Evolutionary conservation across 2,888 invertebrate genomes (phyloP).

Genomic region (Sclerodermus sp.): DNA sequence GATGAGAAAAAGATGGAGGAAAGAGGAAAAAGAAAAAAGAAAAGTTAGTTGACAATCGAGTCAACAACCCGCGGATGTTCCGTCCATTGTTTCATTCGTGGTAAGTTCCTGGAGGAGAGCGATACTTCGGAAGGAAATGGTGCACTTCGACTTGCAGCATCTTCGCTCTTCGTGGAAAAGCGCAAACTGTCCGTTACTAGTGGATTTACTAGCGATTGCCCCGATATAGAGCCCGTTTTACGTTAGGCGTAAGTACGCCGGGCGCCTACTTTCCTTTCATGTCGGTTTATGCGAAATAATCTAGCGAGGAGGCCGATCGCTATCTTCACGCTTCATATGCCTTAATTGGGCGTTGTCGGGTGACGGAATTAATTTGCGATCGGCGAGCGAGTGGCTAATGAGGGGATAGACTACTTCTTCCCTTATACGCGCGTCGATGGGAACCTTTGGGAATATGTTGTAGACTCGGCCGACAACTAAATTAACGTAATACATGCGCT

Average conservation of each 20-base stretch:
- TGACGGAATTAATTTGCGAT: constrained; percentile 50
- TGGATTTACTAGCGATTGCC: constrained; percentile 12
- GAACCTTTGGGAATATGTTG: not conserved
- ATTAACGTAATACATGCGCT: not conserved
- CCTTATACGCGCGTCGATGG: not conserved
- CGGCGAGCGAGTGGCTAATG: constrained; percentile 35
- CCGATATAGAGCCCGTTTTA: too few species aligned
- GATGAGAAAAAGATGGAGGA: constrained; percentile 7
- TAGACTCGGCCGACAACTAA: not conserved
- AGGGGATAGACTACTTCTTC: constrained; percentile 24
- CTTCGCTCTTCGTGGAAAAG: constrained; percentile 36
- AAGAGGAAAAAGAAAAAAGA: constrained; percentile 15
- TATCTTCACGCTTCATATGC: constrained; percentile 50
- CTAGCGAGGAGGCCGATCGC: constrained; percentile 37
- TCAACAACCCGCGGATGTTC: constrained; percentile 45
- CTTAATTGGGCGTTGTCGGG: constrained; percentile 48
- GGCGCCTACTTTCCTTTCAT: constrained; percentile 2
- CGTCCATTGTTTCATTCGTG: constrained; percentile 34
- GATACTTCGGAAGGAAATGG: constrained; percentile 41
- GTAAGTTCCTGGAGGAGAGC: constrained; percentile 24
- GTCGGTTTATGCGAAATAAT: constrained; percentile 11
- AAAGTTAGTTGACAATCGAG: constrained; percentile 30
- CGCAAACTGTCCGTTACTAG: constrained; percentile 33
- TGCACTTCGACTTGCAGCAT: constrained; percentile 28
- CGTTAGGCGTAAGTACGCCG: too few species aligned